Evolutionary conservation across 2,113 vertebrate species (phyloP).

Genomic region (Proteles cristata): DNA sequence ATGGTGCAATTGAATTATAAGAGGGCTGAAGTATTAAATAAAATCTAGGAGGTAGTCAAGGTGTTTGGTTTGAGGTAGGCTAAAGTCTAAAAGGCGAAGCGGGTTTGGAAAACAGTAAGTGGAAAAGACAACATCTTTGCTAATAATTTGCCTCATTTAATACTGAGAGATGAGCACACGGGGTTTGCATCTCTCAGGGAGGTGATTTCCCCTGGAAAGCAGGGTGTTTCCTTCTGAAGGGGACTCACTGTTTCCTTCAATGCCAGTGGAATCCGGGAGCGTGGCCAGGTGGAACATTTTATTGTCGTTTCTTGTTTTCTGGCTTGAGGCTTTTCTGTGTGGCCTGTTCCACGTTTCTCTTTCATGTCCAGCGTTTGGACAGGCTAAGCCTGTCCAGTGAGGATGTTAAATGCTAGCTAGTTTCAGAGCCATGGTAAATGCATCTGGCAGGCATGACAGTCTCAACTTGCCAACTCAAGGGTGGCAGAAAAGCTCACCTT

Average conservation of each 20-base stretch:
- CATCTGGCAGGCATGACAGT: neutral
- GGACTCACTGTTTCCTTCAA: neutral
- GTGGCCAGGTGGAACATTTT: neutral
- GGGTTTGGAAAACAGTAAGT: neutral
- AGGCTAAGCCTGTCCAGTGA: neutral
- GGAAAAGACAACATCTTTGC: neutral
- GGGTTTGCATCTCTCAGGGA: neutral
- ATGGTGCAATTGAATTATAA: constrained; percentile 54
- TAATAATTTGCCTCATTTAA: neutral
- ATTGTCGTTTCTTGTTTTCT: neutral
- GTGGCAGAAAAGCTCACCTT: neutral
- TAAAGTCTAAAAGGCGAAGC: neutral
- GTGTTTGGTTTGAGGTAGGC: neutral
- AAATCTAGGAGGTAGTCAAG: constrained; percentile 51
- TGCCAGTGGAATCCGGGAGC: neutral
- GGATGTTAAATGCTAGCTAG: neutral
- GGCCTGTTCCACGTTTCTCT: neutral
- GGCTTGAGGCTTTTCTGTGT: neutral
- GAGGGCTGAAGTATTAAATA: constrained; percentile 65
- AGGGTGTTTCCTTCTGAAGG: neutral
- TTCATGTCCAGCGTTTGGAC: neutral
- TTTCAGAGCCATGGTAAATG: neutral
- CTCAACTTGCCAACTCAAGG: neutral
- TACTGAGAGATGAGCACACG: neutral
- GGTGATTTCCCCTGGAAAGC: neutral